Evolutionary conservation across 2,888 invertebrate genomes (phyloP).

Genomic region (Chloroclystis v-ata): DNA sequence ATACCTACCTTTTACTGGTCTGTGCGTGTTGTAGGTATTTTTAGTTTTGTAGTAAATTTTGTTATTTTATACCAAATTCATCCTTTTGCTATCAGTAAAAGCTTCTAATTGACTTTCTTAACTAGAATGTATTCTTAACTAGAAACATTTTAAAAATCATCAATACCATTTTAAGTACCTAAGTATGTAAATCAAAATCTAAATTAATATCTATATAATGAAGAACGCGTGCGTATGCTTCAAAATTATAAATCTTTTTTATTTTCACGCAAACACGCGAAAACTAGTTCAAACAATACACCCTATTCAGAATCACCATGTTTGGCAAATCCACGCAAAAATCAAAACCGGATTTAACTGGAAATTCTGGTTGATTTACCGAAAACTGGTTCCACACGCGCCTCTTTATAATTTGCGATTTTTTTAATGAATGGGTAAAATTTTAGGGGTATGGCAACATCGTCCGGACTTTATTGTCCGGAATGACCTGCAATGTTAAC

Average conservation of each 20-base stretch:
- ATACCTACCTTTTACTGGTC: not conserved
- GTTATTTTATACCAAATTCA: no score
- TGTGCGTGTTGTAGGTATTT: no score
- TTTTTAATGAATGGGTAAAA: slow-evolving; percentile 31
- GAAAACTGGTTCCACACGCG: slow-evolving; percentile 62
- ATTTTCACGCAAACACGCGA: slow-evolving; percentile 48
- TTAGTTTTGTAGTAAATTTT: no score
- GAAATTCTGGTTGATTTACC: slow-evolving; percentile 58
- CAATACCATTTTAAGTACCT: no score
- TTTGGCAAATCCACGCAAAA: slow-evolving; percentile 65
- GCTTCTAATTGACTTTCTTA: no score
- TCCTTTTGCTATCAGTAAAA: no score
- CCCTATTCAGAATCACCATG: slow-evolving; percentile 59
- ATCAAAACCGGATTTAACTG: slow-evolving; percentile 51
- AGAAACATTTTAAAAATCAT: no score
- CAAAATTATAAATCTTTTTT: slow-evolving; percentile 24
- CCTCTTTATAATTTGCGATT: slow-evolving; percentile 62
- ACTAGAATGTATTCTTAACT: no score
- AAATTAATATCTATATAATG: no score
- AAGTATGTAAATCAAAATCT: no score
- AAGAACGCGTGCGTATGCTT: slow-evolving; percentile 5
- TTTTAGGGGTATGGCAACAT: slow-evolving; percentile 40
- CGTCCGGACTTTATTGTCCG: slow-evolving; percentile 54
- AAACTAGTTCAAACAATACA: slow-evolving; percentile 53
- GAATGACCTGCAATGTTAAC: slow-evolving; percentile 65